A percentile compares a stretch with the other conserved stretches of the same genome.
phyloP scores from a whole-genome alignment of 2,113 vertebrate species.

The Syrrhaptes paradoxus region DNA sequence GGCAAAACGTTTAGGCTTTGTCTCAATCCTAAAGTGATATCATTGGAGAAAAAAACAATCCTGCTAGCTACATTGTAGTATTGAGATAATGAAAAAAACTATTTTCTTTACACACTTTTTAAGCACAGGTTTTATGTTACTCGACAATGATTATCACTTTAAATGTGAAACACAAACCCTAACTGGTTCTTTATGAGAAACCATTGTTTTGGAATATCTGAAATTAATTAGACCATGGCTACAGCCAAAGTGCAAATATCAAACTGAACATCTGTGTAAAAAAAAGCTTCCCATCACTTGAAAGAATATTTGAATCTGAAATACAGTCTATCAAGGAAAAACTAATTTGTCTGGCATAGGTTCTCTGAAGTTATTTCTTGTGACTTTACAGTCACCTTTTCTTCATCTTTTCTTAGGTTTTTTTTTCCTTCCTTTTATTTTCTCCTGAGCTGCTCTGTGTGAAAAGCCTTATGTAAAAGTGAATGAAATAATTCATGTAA shows the following conservation, averaged over 20 bases:
- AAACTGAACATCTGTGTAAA: conserved; percentile 40
- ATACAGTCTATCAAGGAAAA: conserved; percentile 17
- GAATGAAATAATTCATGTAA: background rate
- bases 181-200: conserved; percentile 46
- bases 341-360: background rate
- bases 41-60: background rate
- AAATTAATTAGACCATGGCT: conserved; percentile 51
- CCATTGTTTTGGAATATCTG: conserved; percentile 63
- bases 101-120: conserved; percentile 25
- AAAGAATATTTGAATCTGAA: conserved; percentile 14
- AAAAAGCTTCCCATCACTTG: conserved; percentile 5
- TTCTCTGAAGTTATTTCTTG: background rate
- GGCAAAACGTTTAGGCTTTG: conserved; percentile 45
- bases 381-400: background rate
- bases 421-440: background rate
- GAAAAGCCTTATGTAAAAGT: background rate
- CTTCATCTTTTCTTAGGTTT: background rate
- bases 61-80: background rate
- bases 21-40: conserved; percentile 13
- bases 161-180: conserved; percentile 37
- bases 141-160: conserved; percentile 42
- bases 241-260: conserved; percentile 39
- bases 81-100: conserved; percentile 19
- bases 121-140: conserved; percentile 60
- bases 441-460: background rate